Base-by-base conservation (phyloP, 2,113 vertebrate species). In the Alethe castanea region DNA sequence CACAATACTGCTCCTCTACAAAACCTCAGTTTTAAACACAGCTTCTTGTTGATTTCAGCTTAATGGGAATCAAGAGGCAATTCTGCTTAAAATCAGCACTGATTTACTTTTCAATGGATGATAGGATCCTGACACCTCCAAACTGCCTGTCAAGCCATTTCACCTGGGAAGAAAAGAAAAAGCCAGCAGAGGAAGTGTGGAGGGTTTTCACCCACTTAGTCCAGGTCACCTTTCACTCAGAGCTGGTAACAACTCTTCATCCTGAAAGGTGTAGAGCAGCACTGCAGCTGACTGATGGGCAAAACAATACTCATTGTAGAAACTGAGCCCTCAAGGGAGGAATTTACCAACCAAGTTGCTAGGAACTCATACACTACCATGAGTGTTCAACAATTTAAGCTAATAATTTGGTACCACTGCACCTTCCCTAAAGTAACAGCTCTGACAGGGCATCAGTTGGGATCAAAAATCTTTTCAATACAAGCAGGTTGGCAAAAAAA, bases 191-290 rank as follows among this genome's bases (percentile, higher is more conserved):
- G 80, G 60, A 85, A 76, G 56, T 11, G 88, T 2, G 78, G 91
- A 96, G 92, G 92, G 86, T 35, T 96, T 59, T 96, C 82, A 95
- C 71, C 96, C 96, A 96, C 94, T 79, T 90, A 96, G 62, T 88
- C 61, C 65, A 35, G 78, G 69, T 53, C 86, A 84, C 83, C 38
- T 95, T 87, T 94, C 83, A 85, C 47, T 59, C 62, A 86, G 83
- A 94, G 84, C 85, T 96, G 82, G 73, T 69, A 93, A 90, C 83
- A 96, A 66, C 90, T 96, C 94, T 92, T 97, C 92, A 96, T 95
- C 92, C 90, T 97, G 95, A 96, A 96, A 94, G 95, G 82, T 2
- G 57, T 33, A 94, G 86, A 97, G 87, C 72, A 95, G 94, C 93
- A 93, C 96, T 96, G 90, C 94, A 97, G 95, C 78, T 91, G 92